Conservation (phyloP, 2,888 invertebrate genomes). For the Drosophila dives region DNA sequence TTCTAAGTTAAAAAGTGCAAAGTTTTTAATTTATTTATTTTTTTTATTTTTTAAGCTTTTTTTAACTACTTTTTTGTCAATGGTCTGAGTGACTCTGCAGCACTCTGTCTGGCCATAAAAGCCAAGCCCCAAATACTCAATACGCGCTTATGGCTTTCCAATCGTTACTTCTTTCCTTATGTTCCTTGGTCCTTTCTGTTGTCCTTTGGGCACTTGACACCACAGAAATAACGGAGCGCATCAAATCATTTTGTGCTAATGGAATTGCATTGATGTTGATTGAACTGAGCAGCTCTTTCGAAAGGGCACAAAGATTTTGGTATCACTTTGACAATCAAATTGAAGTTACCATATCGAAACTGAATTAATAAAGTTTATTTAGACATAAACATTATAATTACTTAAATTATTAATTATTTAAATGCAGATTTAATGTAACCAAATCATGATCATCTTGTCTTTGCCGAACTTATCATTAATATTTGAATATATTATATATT, state of each 20-base stretch:
- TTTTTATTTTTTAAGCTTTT: constrained; percentile 3
- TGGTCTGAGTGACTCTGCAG: constrained; percentile 33
- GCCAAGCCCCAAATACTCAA: constrained; percentile 15
- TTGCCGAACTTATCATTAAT: neutral
- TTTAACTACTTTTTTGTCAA: constrained; percentile 5
- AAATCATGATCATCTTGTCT: neutral
- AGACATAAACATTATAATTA: neutral
- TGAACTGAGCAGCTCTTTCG: constrained; percentile 55
- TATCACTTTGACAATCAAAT: constrained; percentile 5
- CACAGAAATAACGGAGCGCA: constrained; percentile 56
- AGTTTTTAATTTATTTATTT: neutral
- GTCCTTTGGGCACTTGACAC: constrained; percentile 45
- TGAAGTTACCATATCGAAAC: neutral
- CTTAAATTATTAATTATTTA: neutral
- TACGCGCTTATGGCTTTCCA: constrained; percentile 74
- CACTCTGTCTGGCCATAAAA: constrained; percentile 42
- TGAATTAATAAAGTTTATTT: neutral
- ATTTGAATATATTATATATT: neutral
- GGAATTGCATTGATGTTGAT: constrained; percentile 80
- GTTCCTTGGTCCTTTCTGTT: constrained; percentile 33
- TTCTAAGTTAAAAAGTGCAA: neutral
- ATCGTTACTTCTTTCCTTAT: constrained; percentile 49
- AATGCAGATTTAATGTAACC: neutral
- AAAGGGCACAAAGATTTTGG: constrained; percentile 1
- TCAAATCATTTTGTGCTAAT: constrained; percentile 81